phyloP scores from a whole-genome alignment of 2,888 invertebrate species.

The Drosophila mercatorum region DNA sequence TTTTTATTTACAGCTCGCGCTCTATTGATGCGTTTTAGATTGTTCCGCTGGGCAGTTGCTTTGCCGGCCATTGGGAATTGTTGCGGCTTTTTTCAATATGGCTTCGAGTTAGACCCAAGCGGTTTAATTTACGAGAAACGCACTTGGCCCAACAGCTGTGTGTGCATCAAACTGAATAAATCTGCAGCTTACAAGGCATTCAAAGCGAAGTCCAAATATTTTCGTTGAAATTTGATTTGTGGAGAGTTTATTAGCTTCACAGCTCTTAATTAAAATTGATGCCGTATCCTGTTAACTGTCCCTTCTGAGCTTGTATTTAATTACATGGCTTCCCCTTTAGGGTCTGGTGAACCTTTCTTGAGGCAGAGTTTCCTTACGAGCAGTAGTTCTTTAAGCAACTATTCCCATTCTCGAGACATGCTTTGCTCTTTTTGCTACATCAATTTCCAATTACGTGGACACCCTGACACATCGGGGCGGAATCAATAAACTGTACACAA shows the following conservation, averaged over 20 bases:
- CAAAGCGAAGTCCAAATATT: neutral
- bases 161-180: conserved; percentile 18
- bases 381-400: neutral
- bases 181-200: neutral
- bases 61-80: conserved; percentile 36
- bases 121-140: conserved; percentile 23
- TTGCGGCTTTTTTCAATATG: conserved; percentile 45
- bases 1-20: conserved; percentile 58
- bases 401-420: neutral
- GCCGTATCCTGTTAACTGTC: neutral
- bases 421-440: conserved; percentile 28
- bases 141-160: neutral
- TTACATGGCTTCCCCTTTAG: too few species aligned
- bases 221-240: neutral
- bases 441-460: conserved; percentile 44
- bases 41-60: conserved; percentile 52
- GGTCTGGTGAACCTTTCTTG: neutral
- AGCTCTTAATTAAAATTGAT: neutral
- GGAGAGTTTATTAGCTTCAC: neutral
- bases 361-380: neutral
- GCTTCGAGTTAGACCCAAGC: conserved; percentile 1
- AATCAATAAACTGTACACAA: conserved; percentile 40
- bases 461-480: neutral
- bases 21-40: conserved; percentile 60
- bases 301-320: neutral